Evolutionary conservation across 2,888 invertebrate genomes (phyloP).

Genomic region (Pycnomerus fuliginosus): DNA sequence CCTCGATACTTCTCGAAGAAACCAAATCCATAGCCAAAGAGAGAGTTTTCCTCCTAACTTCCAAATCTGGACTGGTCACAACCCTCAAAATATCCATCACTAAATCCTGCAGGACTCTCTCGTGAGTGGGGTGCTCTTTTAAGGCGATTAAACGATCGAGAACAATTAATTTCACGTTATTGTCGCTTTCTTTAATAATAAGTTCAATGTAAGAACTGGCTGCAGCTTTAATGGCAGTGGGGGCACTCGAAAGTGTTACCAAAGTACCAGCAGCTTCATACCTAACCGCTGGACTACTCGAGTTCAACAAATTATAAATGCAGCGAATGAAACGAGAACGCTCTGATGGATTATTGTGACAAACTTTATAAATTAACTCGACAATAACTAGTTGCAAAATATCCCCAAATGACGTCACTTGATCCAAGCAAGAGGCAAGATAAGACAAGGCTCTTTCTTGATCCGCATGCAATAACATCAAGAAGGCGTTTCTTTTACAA

Average conservation of each 20-base stretch:
- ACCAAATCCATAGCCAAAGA: slow-evolving; percentile 81
- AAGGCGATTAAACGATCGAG: slow-evolving; percentile 89
- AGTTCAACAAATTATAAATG: slow-evolving; percentile 96
- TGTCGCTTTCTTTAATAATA: slow-evolving; percentile 99
- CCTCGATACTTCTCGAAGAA: slow-evolving; percentile 89
- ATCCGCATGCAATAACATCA: slow-evolving; percentile 97
- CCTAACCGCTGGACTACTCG: slow-evolving; percentile 92
- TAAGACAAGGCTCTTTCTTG: slow-evolving; percentile 92
- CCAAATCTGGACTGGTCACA: slow-evolving; percentile 88
- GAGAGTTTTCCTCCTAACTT: slow-evolving; percentile 60
- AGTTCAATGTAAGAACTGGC: slow-evolving; percentile 98
- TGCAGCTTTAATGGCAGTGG: slow-evolving; percentile 86
- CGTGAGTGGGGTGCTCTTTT: slow-evolving; percentile 78
- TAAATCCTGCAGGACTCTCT: slow-evolving; percentile 82
- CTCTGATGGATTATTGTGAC: slow-evolving; percentile 94
- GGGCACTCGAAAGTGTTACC: slow-evolving; percentile 95
- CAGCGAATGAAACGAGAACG: slow-evolving; percentile 96
- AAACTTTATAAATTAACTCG: slow-evolving; percentile 98
- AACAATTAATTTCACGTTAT: slow-evolving; percentile 99
- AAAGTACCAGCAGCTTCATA: slow-evolving; percentile 99
- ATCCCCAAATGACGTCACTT: slow-evolving; percentile 93
- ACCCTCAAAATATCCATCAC: slow-evolving; percentile 98
- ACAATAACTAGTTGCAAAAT: slow-evolving; percentile 98
- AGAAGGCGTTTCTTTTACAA: slow-evolving; percentile 97
- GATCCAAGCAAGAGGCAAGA: slow-evolving; percentile 89